Conservation (phyloP, 2,797 vertebrate genomes). For the Darevskia mixta region DNA sequence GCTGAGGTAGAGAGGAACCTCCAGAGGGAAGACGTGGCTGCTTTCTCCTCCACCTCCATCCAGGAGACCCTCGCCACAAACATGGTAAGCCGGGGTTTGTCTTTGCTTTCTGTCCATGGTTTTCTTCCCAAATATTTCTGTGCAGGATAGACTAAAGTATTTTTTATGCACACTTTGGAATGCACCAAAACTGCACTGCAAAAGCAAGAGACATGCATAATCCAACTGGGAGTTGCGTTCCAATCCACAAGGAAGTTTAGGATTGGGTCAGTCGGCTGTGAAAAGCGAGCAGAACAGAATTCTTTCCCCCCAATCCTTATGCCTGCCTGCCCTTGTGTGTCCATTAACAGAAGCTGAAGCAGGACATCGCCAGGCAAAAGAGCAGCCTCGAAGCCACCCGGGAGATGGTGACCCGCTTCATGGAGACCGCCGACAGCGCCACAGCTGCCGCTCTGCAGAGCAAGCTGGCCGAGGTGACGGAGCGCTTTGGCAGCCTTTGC, state of each 20-base stretch:
- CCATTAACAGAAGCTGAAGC: constrained; percentile 89
- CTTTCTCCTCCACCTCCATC: constrained; percentile 85
- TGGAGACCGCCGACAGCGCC: constrained; percentile 85
- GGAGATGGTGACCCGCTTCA: constrained; percentile 89
- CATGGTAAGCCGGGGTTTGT: constrained; percentile 80
- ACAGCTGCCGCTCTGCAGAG: constrained; percentile 85
- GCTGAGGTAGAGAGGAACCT: constrained; percentile 83
- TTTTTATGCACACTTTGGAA: too few relatives aligned
- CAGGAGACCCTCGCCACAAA: constrained; percentile 92
- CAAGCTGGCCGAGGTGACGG: constrained; percentile 84
- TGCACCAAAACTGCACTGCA: too few relatives aligned
- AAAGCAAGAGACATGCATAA: too few relatives aligned
- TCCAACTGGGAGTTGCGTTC: too few relatives aligned
- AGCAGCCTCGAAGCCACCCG: constrained; percentile 93
- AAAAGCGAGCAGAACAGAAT: too few relatives aligned
- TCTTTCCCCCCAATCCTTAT: not conserved
- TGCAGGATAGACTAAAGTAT: not conserved
- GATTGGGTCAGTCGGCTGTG: too few relatives aligned
- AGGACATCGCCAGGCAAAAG: constrained; percentile 92
- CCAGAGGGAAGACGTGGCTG: constrained; percentile 74
- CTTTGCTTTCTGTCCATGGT: accelerated
- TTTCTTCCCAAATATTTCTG: accelerated
- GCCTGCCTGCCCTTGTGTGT: not conserved
- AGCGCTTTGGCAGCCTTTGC: constrained; percentile 84
- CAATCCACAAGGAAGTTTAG: too few relatives aligned